Evolutionary conservation across 2,113 vertebrate species (phyloP).

Genomic region (Hyaena hyaena): DNA sequence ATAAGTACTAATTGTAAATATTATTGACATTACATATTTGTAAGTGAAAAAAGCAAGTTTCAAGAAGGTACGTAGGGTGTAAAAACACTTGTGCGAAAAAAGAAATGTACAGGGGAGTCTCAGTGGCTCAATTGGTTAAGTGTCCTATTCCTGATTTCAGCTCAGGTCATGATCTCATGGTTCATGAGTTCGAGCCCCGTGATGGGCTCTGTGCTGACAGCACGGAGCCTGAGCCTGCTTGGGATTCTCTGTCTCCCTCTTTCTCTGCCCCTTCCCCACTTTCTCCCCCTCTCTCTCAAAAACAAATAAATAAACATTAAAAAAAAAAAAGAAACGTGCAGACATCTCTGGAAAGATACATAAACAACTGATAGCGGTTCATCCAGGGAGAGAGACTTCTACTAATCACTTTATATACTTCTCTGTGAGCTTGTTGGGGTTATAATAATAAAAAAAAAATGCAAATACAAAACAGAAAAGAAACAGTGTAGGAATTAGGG

Average conservation of each 20-base stretch:
- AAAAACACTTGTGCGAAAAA: neutral
- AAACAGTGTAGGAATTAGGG: neutral
- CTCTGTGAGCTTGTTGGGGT: neutral
- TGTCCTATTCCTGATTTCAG: too few species aligned
- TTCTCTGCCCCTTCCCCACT: too few species aligned
- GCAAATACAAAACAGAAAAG: neutral
- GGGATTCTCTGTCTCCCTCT: too few species aligned
- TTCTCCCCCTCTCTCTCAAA: too few species aligned
- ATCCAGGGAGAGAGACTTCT: neutral
- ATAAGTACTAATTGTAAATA: neutral
- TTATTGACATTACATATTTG: neutral
- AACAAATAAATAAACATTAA: too few species aligned
- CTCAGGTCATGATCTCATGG: too few species aligned
- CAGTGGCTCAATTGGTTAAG: too few species aligned
- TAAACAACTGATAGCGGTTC: neutral
- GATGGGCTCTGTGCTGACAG: too few species aligned
- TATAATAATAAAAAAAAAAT: neutral
- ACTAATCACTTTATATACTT: neutral
- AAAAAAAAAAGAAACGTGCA: neutral
- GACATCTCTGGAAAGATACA: neutral
- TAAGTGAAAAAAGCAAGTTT: conserved; percentile 21
- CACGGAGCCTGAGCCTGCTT: too few species aligned
- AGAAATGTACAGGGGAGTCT: neutral
- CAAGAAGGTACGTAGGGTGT: neutral
- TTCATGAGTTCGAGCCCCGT: too few species aligned